Base-by-base conservation (phyloP, 2,797 vertebrate genomes). In the Steatocranus sp. region DNA sequence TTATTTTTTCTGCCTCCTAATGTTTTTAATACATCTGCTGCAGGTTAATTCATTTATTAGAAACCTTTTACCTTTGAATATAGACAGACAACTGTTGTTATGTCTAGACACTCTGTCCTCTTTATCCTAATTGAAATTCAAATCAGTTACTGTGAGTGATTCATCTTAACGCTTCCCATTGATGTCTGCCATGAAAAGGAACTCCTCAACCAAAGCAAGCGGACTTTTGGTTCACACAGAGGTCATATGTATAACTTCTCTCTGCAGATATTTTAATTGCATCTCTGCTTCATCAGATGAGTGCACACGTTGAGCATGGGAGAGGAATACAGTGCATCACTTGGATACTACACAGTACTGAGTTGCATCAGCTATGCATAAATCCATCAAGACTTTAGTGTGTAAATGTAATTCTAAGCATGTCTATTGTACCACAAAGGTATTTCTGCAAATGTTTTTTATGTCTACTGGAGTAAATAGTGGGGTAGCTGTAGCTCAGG, bases 81-180 rank as follows among this genome's bases (percentile, higher is more conserved):
- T 77, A 82, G 51, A 82, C 15, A 6, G 17, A 46, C 80, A 56
- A 68, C 51, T 20, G 68, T 83, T 75, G 78, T 81, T 84, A 49
- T 18, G 86, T 92, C 86, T 86, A 84, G 84, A 91, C 76, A 2
- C 79, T 88, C 54, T 83, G 76, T 78, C 77, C 78, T 87, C 83
- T 36, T 46, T 54, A 63, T 61, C 77, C 85, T 82, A 74, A 83
- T 82, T 89, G 75, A 91, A 86, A 93, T 93, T 93, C 89, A 89
- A 93, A 91, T 87, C 86, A 90, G 87, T 88, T 46, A 32, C 85
- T 30, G 86, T 86, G 78, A 86, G 81, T 68, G 87, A 90, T 89
- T 88, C 88, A 89, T 83, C 77, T 82, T 76, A 86, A 84, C 17
- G 50, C 79, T 76, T 87, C 77, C 50, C 4, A 66, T 76, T 23